Base-by-base conservation (phyloP, 1,140 invertebrate species). In the Oryctes rhinoceros region DNA sequence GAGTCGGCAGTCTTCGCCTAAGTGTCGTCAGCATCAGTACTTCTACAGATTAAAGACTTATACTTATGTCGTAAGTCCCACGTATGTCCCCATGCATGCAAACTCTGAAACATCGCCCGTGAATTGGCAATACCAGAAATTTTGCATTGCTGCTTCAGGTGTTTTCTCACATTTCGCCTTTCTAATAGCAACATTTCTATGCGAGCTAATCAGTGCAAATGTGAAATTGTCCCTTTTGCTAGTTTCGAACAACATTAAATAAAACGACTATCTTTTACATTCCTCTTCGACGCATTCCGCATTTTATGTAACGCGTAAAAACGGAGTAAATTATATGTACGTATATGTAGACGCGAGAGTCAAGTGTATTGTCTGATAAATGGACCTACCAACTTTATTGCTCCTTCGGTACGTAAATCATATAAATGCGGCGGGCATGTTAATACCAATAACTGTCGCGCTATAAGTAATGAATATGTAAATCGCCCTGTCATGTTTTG, bases 381-480 rank as follows among this genome's bases (percentile, higher is more conserved):
- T 71, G 65, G 65, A 71, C 65, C 15, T 15, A 71, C 65, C 20
- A 37, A 24, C 24, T 71, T 71, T 71, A 71, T 24, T 71, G 35
- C 65, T 71, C 65, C 65, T 71, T 71, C 24, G 15, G 65, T 71
- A 71, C 65, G 65, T 71, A 71, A 71, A 71, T 71, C 65, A 71
- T 71, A 71, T 35, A 24, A 71, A 71, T 71, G 65, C 65, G 65
- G 20, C 65, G 24, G 35, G 65, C 65, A 71, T 71, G 65, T 71
- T 71, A 71, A 71, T 71, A 24, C 65, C 65, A 37, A 71, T 71
- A 71, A 24, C 65, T 71, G 65, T 71, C 65, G 65, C 24, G 65
- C 65, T 24, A 71, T 71, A 71, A 30, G 20, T 71, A 71, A 71
- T 71, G 65, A 71, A 71, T 71, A 71, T 71, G 65, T 71, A 71